Conservation (phyloP, 2,113 vertebrate genomes). For the Pomatostomus ruficeps region DNA sequence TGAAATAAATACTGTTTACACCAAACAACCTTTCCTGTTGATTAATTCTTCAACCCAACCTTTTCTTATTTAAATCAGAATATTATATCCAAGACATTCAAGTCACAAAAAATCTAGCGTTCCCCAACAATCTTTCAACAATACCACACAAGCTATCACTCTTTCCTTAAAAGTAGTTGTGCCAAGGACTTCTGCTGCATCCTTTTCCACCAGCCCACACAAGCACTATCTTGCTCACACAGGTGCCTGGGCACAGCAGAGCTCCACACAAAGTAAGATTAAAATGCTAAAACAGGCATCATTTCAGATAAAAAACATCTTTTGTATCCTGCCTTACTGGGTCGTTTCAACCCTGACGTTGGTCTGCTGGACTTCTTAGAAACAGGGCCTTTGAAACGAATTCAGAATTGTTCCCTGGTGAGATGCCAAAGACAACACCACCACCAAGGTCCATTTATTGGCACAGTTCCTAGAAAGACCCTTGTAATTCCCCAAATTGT, state of each 20-base stretch:
- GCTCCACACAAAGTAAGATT: not conserved
- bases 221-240: not conserved
- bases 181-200: not conserved
- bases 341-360: not conserved
- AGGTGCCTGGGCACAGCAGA: not conserved
- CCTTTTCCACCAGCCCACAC: not conserved
- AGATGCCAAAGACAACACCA: conserved; percentile 10
- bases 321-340: not conserved
- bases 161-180: not conserved
- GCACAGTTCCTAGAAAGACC: not conserved
- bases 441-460: not conserved
- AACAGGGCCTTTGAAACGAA: not conserved
- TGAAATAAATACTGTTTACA: not conserved
- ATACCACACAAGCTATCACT: not conserved
- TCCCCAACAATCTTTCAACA: not conserved
- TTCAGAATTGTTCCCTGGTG: not conserved
- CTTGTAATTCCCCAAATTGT: not conserved
- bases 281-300: not conserved
- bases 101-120: not conserved
- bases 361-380: not conserved
- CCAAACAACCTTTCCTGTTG: not conserved
- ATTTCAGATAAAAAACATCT: not conserved
- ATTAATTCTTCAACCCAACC: not conserved
- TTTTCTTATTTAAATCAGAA: not conserved
- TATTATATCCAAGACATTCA: not conserved